Evolutionary conservation across 2,888 invertebrate species (phyloP).

Genomic region (Tetrapedia diversipes): DNA sequence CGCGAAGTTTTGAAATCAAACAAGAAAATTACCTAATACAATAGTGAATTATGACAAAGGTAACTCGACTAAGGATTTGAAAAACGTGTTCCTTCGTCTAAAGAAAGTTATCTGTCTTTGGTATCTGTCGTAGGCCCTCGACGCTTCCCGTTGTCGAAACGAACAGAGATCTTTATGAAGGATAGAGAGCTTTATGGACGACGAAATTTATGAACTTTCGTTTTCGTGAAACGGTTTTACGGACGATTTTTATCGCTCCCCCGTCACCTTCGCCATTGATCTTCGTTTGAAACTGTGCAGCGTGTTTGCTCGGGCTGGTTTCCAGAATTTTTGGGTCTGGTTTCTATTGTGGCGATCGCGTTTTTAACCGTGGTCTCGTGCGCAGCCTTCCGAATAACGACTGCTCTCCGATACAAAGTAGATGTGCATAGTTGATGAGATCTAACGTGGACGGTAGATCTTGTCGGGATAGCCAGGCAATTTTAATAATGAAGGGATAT

Average conservation of each 20-base stretch:
- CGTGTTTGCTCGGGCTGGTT: background rate
- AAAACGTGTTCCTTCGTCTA: background rate
- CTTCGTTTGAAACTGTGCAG: background rate
- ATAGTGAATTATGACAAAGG: too few relatives aligned
- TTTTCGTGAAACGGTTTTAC: background rate
- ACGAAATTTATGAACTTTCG: background rate
- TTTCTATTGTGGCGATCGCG: background rate
- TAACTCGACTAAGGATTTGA: too few relatives aligned
- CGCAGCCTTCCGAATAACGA: background rate
- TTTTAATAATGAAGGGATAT: background rate
- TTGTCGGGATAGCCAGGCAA: background rate
- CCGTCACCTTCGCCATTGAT: background rate
- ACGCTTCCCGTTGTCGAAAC: too few relatives aligned
- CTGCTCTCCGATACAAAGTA: background rate
- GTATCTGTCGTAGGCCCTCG: background rate
- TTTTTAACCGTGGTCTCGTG: background rate
- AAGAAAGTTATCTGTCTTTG: background rate
- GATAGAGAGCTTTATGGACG: too few relatives aligned
- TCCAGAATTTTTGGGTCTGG: background rate
- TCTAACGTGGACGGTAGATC: background rate
- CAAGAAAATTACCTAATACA: too few relatives aligned
- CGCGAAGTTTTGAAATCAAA: too few relatives aligned
- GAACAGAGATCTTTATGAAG: too few relatives aligned
- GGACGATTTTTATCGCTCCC: slow-evolving; percentile 2
- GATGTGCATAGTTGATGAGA: background rate